Base-by-base conservation (phyloP, 2,797 vertebrate species). In the Allobates femoralis region DNA sequence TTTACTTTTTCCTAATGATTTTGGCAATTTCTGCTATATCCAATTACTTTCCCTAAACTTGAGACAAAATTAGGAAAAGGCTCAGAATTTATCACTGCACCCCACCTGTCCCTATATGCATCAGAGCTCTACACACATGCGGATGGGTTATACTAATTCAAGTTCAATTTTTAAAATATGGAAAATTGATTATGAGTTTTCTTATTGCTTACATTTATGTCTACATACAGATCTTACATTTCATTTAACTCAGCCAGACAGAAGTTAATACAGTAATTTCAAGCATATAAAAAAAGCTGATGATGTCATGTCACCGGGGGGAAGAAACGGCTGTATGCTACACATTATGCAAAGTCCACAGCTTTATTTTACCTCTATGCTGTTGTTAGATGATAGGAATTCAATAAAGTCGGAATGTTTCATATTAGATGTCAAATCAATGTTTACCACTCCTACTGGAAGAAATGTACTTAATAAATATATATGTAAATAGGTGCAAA, bases 161-260 rank as follows among this genome's bases (percentile, higher is more conserved):
- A 84, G 75, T 84, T 71, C 75, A 79, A 79, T 87, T 79, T 79
- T 71, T 55, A 77, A 60, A 87, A 87, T 84, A 87, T 87, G 86
- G 75, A 87, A 87, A 87, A 87, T 87, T 87, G 86, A 84, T 84
- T 87, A 87, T 64, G 81, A 83, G 81, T 83, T 87, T 87, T 87
- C 86, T 87, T 77, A 87, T 84, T 87, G 86, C 81, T 83, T 87
- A 87, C 86, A 81, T 86, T 81, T 76, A 71, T 80, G 67, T 50
- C 85, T 51, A 81, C 79, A 87, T 87, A 84, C 74, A 87, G 86
- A 87, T 87, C 80, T 84, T 83, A 87, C 86, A 84, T 87, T 87
- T 60, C 86, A 87, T 87, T 87, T 87, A 87, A 79, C 79, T 53
- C 62, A 75, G 79, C 62, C 64, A 84, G 81, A 60, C 76, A 76